Base-by-base conservation (phyloP, 1,140 invertebrate genomes). In the Maniola jurtina region DNA sequence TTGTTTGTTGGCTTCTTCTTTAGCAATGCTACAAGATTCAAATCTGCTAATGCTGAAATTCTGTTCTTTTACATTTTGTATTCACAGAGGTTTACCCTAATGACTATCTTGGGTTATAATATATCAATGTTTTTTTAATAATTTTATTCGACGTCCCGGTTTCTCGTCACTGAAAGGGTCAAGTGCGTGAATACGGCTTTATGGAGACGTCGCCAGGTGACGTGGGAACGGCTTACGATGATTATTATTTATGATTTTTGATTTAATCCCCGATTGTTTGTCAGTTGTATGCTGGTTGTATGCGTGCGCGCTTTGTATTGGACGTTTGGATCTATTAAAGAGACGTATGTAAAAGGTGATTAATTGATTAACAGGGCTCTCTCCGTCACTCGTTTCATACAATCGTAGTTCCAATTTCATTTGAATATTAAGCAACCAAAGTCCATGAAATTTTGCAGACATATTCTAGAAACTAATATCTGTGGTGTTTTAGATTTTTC, bases 131-230 rank as follows among this genome's bases (percentile, higher is more conserved):
- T 11, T 45, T 25, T 45, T 52, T 86, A 77, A 81, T 80, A 83
- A 81, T 85, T 84, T 79, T 75, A 79, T 81, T 81, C 76, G 72
- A 58, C 71, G 74, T 75, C 77, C 79, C 77, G 70, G 73, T 79
- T 77, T 80, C 81, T 80, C 76, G 71, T 77, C 72, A 79, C 78
- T 83, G 80, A 86, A 88, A 83, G 84, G 86, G 86, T 88, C 86
- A 88, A 86, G 83, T 81, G 76, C 68, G 76, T 81, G 78, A 83
- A 78, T 79, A 73, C 68, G 61, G 75, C 71, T 68, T 78, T 84
- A 84, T 88, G 78, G 77, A 86, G 81, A 81, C 78, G 80, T 84
- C 79, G 77, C 67, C 61, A 68, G 66, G 75, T 76, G 80, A 86
- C 83, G 81, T 86, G 81, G 77, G 81, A 86, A 83, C 77, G 58